Conservation (phyloP, 2,888 invertebrate species). For the Ectropis crepuscularia region DNA sequence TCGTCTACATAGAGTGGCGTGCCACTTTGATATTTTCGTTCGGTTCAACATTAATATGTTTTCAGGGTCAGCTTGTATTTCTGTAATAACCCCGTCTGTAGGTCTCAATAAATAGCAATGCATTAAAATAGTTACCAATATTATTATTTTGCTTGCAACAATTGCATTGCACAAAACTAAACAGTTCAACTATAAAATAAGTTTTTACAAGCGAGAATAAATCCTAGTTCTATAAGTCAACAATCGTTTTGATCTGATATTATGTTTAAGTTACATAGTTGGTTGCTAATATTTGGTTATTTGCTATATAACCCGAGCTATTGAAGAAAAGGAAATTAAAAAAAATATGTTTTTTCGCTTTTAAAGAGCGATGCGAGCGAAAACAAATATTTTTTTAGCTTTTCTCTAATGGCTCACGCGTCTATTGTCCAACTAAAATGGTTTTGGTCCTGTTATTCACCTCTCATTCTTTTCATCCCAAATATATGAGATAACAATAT, state of each 20-base stretch:
- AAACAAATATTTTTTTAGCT: too few relatives aligned
- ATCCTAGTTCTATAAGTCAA: conserved; percentile 49
- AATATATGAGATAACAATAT: too few relatives aligned
- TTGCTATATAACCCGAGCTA: conserved; percentile 32
- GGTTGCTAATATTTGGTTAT: conserved; percentile 45
- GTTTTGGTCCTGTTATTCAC: too few relatives aligned
- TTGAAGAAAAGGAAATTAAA: too few relatives aligned
- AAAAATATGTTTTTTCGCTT: too few relatives aligned
- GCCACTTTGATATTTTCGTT: not conserved
- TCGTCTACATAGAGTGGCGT: too few relatives aligned
- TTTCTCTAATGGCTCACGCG: too few relatives aligned
- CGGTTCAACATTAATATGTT: not conserved
- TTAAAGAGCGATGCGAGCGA: too few relatives aligned
- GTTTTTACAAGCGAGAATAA: conserved; percentile 47
- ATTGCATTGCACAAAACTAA: conserved; percentile 62
- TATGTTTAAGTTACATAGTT: conserved; percentile 44
- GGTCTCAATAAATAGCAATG: conserved; percentile 31
- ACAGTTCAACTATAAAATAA: conserved; percentile 59
- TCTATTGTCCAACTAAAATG: too few relatives aligned
- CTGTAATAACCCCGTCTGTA: not conserved
- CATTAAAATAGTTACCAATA: conserved; percentile 59
- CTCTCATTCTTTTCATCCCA: too few relatives aligned
- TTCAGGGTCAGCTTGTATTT: too few relatives aligned
- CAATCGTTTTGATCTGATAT: conserved; percentile 60
- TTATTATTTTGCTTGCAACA: conserved; percentile 50